phyloP scores from a whole-genome alignment of 2,113 vertebrate species.

The Chaetura pelagica region DNA sequence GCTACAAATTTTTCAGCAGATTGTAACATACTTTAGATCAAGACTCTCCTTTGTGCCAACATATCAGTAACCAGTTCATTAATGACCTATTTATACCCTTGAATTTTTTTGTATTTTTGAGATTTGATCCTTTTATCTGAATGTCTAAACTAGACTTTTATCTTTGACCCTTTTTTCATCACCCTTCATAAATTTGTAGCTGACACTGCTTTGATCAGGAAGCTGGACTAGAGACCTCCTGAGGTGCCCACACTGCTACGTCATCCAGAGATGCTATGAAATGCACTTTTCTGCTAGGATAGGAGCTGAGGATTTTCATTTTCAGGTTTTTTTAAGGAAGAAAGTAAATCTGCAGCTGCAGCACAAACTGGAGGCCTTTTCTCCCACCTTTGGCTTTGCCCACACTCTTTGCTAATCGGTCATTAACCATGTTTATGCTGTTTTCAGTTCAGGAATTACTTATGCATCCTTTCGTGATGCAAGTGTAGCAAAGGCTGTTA shows the following conservation, averaged over 20 bases:
- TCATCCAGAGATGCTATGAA: not conserved
- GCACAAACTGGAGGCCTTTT: not conserved
- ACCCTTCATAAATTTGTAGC: not conserved
- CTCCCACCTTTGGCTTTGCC: not conserved
- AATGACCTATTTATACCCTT: not conserved
- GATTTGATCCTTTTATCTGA: not conserved
- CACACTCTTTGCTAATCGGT: not conserved
- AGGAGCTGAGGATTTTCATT: not conserved
- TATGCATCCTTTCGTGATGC: not conserved
- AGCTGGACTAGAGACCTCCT: not conserved
- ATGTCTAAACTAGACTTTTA: not conserved
- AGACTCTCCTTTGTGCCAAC: not conserved
- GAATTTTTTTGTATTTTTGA: not conserved
- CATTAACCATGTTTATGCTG: not conserved
- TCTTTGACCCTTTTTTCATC: not conserved
- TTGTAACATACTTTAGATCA: not conserved
- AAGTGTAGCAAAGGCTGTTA: not conserved
- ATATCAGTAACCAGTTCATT: not conserved
- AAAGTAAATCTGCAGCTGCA: not conserved
- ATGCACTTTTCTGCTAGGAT: not conserved
- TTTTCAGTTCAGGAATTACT: not conserved
- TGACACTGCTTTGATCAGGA: not conserved
- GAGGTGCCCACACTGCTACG: not conserved
- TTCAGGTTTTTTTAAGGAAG: not conserved
- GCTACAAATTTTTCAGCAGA: not conserved